These are phyloP conservation scores for Leptinotarsa haldemani DNA, from an alignment of 2,888 invertebrate genomes.

Conservation along the genomic window DNA sequence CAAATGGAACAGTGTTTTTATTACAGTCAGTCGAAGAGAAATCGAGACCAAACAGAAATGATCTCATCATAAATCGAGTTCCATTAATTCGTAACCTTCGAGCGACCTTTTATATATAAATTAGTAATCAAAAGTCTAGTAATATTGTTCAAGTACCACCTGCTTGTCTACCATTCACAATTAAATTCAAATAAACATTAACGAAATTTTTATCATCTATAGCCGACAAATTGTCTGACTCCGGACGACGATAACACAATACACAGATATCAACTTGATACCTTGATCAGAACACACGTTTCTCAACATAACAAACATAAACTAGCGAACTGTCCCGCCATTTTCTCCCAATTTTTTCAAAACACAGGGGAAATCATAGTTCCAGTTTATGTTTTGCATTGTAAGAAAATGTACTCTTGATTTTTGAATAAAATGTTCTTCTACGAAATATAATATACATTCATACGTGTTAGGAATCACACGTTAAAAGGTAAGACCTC, in stretches of 20 bases:
- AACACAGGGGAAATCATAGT: too few species aligned
- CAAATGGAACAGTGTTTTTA: conserved; percentile 13
- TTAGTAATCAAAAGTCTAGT: not conserved
- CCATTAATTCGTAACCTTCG: conserved; percentile 3
- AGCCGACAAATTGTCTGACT: not conserved
- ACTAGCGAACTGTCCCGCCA: too few species aligned
- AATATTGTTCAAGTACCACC: not conserved
- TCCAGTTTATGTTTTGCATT: too few species aligned
- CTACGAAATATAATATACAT: too few species aligned
- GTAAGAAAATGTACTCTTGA: too few species aligned
- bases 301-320: too few species aligned
- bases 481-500: too few species aligned
- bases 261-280: too few species aligned
- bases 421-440: too few species aligned
- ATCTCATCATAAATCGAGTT: not conserved
- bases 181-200: not conserved
- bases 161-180: conserved; percentile 9
- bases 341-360: too few species aligned
- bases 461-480: too few species aligned
- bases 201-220: not conserved
- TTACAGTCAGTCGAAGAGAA: conserved; percentile 11
- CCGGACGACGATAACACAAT: not conserved
- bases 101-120: not conserved
- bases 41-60: conserved; percentile 11
- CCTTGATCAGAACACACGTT: too few species aligned